A percentile compares a stretch with the other conserved stretches of the same genome.
Evolutionary conservation across 2,113 vertebrate species (phyloP).

Genomic region (Poeciliopsis occidentalis): DNA sequence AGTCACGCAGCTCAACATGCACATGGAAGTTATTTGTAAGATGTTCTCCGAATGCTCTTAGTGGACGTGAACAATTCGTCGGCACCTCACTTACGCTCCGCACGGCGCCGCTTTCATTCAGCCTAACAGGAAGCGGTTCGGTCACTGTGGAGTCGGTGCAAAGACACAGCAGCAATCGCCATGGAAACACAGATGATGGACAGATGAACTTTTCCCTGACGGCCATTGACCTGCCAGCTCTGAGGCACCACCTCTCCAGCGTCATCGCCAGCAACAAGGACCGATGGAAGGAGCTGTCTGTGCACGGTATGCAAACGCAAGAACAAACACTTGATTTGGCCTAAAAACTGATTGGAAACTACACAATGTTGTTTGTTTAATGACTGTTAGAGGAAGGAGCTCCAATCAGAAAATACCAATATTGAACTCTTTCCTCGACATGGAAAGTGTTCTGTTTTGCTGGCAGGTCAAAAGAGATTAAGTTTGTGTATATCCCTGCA

Average conservation of each 20-base stretch:
- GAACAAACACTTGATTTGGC: background rate
- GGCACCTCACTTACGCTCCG: background rate
- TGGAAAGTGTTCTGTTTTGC: no score
- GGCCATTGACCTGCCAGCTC: conserved; percentile 85
- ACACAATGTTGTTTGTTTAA: no score
- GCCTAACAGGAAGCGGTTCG: conserved; percentile 76
- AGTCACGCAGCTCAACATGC: no score
- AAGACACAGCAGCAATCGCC: conserved; percentile 80
- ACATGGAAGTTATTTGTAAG: no score
- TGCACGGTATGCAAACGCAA: conserved; percentile 80
- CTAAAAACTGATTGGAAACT: background rate
- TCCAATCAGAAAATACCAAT: no score
- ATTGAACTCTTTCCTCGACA: no score
- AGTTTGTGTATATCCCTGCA: no score
- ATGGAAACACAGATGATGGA: conserved; percentile 67
- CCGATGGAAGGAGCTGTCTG: conserved; percentile 92
- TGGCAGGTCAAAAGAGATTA: no score
- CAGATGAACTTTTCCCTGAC: conserved; percentile 87
- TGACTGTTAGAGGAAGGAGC: no score
- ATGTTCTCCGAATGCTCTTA: no score
- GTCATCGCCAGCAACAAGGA: conserved; percentile 94
- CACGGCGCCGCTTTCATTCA: conserved; percentile 38
- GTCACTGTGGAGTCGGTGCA: conserved; percentile 82
- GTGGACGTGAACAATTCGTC: no score
- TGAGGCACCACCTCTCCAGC: conserved; percentile 86